Percentiles rank a stretch among this genome's conserved stretches.
Evolutionary conservation across 2,797 vertebrate genomes (phyloP).

Genomic region (Acestrorhynchus altus): DNA sequence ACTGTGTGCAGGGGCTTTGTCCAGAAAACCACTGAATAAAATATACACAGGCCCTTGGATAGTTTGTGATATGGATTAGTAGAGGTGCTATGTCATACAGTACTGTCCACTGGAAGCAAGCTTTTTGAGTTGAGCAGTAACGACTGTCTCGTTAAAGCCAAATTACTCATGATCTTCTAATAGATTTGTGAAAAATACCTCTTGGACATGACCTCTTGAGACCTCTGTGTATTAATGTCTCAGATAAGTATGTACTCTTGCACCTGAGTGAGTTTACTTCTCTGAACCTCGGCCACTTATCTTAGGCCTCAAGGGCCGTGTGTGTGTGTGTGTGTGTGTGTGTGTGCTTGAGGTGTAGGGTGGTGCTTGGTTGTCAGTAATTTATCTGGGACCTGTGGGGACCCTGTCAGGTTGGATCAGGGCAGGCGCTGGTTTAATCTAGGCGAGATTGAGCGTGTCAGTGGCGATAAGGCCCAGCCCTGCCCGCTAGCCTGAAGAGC

Average conservation of each 20-base stretch:
- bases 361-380: slow-evolving; percentile 63
- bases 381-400: slow-evolving; percentile 63
- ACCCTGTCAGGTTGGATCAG: slow-evolving; percentile 62
- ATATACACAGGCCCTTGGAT: not conserved
- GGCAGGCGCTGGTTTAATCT: slow-evolving; percentile 74
- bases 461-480: slow-evolving; percentile 72
- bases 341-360: slow-evolving; percentile 51
- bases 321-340: slow-evolving; percentile 2
- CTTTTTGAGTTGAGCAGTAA: not conserved
- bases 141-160: not conserved
- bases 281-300: slow-evolving; percentile 41
- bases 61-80: not conserved
- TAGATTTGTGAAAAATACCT: not conserved
- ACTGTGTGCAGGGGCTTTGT: too few species aligned
- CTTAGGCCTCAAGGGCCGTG: slow-evolving; percentile 22
- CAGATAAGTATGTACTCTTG: slow-evolving; percentile 3
- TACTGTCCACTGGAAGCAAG: not conserved
- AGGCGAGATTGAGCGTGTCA: slow-evolving; percentile 77
- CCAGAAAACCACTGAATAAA: too few species aligned
- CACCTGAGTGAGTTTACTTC: slow-evolving; percentile 18
- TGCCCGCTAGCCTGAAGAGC: slow-evolving; percentile 75
- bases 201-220: not conserved
- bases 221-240: not conserved
- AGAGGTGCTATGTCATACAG: not conserved
- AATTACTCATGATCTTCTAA: not conserved